Evolutionary conservation across 2,113 vertebrate genomes (phyloP), one percentile per base, ranked within the genome.

Genomic region (Heptranchias perlo): DNA sequence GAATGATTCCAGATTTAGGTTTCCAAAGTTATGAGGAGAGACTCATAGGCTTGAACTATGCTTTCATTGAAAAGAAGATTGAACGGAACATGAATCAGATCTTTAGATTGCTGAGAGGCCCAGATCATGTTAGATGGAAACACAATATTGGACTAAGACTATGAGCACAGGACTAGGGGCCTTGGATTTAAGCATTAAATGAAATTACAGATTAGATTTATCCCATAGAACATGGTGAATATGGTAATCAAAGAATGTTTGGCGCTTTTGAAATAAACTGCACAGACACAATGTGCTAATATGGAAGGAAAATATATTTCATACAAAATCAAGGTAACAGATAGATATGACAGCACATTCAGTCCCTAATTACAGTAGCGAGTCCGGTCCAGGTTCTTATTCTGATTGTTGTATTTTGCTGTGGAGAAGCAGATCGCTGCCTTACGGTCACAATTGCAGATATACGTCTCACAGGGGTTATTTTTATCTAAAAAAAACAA

Each of bases 391-490:
- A 98, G 96, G 0, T 96, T 0, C 39, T 96, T 96, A 96, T 99
- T 0, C 0, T 97, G 28, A 0, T 96, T 0, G 96, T 98, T 97
- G 97, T 98, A 99, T 0, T 96, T 94, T 0, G 86, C 58, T 94
- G 95, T 93, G 58, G 98, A 97, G 49, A 99, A 99, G 97, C 99
- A 99, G 84, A 97, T 96, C 96, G 98, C 98, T 0, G 98, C 98
- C 0, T 54, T 2, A 0, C 98, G 98, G 96, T 99, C 99, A 0
- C 99, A 99, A 49, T 98, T 97, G 13, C 99, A 99, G 97, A 98
- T 96, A 28, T 98, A 98, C 7, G 95, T 96, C 96, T 98, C 96
- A n/a, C 98, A 99, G 0, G 96, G 96, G 0, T 96, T 0, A 96
- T 99, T 99, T 11, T 96, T 44, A 0, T 39, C 99, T 99, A 97